Evolutionary conservation across 2,888 invertebrate species (phyloP).

Genomic region (Phrixothrix hirtus): DNA sequence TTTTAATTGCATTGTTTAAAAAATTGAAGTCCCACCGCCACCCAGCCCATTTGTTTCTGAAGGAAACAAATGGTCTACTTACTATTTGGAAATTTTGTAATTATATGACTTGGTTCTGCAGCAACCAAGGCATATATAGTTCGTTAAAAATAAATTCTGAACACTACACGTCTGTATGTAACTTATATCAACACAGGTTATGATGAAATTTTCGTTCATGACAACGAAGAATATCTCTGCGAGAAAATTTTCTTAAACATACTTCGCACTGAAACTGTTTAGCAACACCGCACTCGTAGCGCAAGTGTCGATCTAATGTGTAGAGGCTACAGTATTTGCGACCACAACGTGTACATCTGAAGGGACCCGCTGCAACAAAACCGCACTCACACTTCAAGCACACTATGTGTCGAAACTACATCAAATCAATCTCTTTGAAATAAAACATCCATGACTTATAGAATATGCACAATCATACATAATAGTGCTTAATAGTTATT

Average conservation of each 20-base stretch:
- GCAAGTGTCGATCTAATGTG: slow-evolving; percentile 62
- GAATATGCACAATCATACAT: not conserved
- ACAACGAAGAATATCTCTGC: slow-evolving; percentile 51
- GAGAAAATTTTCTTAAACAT: slow-evolving; percentile 52
- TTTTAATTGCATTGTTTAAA: slow-evolving; percentile 2
- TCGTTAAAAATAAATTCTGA: not conserved
- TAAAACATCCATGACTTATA: not conserved
- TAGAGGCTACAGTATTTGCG: slow-evolving; percentile 63
- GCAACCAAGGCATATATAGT: slow-evolving; percentile 10
- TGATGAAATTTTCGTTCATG: slow-evolving; percentile 45
- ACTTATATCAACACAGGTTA: not conserved
- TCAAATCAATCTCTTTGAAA: not conserved
- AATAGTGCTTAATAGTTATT: not conserved
- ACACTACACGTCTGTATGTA: not conserved
- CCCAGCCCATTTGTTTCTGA: slow-evolving; percentile 46
- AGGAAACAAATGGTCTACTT: slow-evolving; percentile 45
- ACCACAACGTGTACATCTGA: slow-evolving; percentile 61
- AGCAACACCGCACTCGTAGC: slow-evolving; percentile 64
- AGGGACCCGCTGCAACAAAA: slow-evolving; percentile 49
- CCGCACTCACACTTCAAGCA: slow-evolving; percentile 28
- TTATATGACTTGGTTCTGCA: slow-evolving; percentile 22
- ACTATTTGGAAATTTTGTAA: slow-evolving; percentile 31
- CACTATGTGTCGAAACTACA: not conserved
- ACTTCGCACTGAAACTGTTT: slow-evolving; percentile 55
- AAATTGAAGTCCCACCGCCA: slow-evolving; percentile 45